These are phyloP conservation scores for Apamea crenata DNA, from an alignment of 2,888 invertebrate species.

Conservation along the genomic window DNA sequence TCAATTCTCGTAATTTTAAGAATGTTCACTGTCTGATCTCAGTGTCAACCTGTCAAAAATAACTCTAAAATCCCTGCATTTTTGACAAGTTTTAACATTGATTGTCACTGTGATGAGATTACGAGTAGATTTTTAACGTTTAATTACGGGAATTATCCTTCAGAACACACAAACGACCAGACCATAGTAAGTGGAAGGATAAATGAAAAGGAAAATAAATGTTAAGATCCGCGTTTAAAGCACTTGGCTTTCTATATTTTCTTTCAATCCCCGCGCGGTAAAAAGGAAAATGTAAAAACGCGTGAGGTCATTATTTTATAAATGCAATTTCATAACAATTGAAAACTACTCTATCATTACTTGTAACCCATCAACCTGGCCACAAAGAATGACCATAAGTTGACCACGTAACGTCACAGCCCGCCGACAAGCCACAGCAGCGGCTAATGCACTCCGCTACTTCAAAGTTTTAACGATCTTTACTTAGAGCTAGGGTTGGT, in stretches of 20 bases:
- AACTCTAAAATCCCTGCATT: no score
- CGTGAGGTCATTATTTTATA: not conserved
- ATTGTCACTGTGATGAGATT: no score
- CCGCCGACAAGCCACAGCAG: conserved; percentile 57
- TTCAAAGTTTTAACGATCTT: conserved; percentile 87
- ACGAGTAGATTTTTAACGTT: no score
- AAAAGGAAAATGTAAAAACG: not conserved
- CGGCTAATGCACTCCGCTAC: conserved; percentile 86
- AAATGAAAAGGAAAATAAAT: no score
- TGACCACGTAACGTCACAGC: conserved; percentile 58
- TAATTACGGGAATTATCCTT: no score
- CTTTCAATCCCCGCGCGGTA: not conserved
- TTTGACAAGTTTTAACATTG: no score
- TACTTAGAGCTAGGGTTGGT: conserved; percentile 77
- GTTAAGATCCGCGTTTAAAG: not conserved
- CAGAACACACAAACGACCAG: not conserved
- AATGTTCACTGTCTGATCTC: no score
- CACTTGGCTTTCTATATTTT: not conserved
- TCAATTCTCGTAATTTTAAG: not conserved
- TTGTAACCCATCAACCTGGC: conserved; percentile 19
- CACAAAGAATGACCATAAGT: conserved; percentile 58
- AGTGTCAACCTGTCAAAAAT: no score
- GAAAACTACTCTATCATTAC: conserved; percentile 5
- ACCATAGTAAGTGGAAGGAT: not conserved
- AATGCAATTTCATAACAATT: not conserved